These are phyloP conservation scores for Orius laevigatus DNA, from an alignment of 1,140 invertebrate genomes.

Conservation along the genomic window DNA sequence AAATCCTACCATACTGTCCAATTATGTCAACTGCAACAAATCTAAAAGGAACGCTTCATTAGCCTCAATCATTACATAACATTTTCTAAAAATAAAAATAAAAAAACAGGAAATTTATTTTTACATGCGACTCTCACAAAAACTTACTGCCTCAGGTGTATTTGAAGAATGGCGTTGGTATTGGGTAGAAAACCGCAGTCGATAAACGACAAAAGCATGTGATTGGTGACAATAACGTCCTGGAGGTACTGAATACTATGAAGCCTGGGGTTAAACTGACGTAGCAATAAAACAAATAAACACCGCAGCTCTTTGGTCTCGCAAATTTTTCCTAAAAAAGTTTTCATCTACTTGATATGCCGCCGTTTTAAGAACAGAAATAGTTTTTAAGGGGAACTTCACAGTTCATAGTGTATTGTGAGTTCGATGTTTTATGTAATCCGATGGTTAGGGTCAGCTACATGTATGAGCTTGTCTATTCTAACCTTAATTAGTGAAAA, in stretches of 20 bases:
- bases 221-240: slow-evolving; percentile 64
- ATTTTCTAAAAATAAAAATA: slow-evolving; percentile 1
- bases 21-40: slow-evolving; percentile 54
- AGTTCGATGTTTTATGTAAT: too few relatives aligned
- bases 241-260: slow-evolving; percentile 56
- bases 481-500: too few relatives aligned
- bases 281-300: slow-evolving; percentile 51
- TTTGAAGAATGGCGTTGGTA: slow-evolving; percentile 24
- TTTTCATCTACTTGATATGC: slow-evolving; percentile 1
- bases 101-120: too few relatives aligned
- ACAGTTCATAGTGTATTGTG: too few relatives aligned
- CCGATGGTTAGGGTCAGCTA: too few relatives aligned
- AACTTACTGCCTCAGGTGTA: slow-evolving; percentile 55
- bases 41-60: slow-evolving; percentile 30
- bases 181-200: slow-evolving; percentile 36
- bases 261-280: slow-evolving; percentile 46
- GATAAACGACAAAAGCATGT: slow-evolving; percentile 48
- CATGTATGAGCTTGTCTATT: too few relatives aligned
- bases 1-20: slow-evolving; percentile 51
- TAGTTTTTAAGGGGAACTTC: too few relatives aligned
- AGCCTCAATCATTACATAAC: background rate
- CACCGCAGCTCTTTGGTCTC: slow-evolving; percentile 46
- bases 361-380: too few relatives aligned
- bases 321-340: slow-evolving; percentile 36
- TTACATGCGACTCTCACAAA: background rate